Evolutionary conservation across 2,113 vertebrate genomes (phyloP), one percentile per base, ranked within the genome.

Genomic region (Montifringilla adamsi): DNA sequence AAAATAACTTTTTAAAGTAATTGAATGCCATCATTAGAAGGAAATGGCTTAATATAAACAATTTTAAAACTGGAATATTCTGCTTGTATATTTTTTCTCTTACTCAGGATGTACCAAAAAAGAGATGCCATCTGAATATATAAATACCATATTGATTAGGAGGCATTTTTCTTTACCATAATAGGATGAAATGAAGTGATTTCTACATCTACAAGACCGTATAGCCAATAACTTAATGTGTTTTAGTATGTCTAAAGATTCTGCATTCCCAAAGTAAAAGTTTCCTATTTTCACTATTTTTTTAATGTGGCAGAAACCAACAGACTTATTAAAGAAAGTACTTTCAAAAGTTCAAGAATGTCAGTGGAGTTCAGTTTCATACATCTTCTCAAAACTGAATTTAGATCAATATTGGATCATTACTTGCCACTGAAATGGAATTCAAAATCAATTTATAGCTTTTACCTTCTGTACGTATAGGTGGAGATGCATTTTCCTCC

Each of bases 141-240:
- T 39, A 93, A 30, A 81, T 56, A 80, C 31, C 16, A 79, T 60
- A 77, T 53, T 53, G 46, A 90, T 83, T 77, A 93, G 30, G 21
- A 86, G 27, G 21, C 30, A 49, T 43, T 95, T 96, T 95, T 94
- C 80, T 87, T 93, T 27, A 62, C 94, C 50, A 43, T 69, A 90
- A 82, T 90, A 90, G 49, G 63, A 94, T 13, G 39, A 94, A 94
- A 85, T 80, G 13, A 30, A 88, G 3, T 88, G 17, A 2, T 64
- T 95, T 93, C 70, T n/a, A 55, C 30, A 9, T 64, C 63, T 60
- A 28, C 10, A 76, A 72, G 27, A 7, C 19, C 56, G 31, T 85
- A 77, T 21, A 89, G 15, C 12, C 68, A 75, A 89, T 52, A 90
- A 87, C 20, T 87, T 95, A 28, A 60, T 58, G 41, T 60, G 19